A percentile compares a stretch with the other conserved stretches of the same genome.
Evolutionary conservation across 2,797 vertebrate species (phyloP).

Genomic region (Chiroxiphia lanceolata): DNA sequence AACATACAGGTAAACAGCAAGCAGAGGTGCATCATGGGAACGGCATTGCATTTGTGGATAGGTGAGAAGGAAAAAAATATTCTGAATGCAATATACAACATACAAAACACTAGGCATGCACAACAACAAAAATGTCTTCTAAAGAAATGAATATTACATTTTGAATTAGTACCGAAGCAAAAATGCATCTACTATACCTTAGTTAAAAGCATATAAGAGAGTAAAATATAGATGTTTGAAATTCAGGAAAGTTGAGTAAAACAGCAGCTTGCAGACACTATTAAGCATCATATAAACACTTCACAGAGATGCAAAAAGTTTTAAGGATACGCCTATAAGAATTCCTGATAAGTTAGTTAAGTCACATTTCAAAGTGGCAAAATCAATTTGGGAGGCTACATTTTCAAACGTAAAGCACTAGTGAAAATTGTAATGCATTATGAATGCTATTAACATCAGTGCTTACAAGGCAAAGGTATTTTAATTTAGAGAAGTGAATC

Average conservation of each 20-base stretch:
- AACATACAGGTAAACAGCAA: slow-evolving; percentile 99
- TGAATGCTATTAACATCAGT: not conserved
- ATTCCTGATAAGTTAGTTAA: slow-evolving; percentile 80
- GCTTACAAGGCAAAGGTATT: not conserved
- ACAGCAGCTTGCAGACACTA: slow-evolving; percentile 84
- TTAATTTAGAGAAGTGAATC: not conserved
- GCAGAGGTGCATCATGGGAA: slow-evolving; percentile 99
- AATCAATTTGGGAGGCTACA: not conserved
- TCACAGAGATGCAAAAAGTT: slow-evolving; percentile 77
- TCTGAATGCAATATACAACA: slow-evolving; percentile 99
- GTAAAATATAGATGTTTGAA: slow-evolving; percentile 88
- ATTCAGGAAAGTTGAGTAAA: slow-evolving; percentile 86
- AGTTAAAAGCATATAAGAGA: slow-evolving; percentile 89
- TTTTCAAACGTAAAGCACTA: slow-evolving; percentile 18
- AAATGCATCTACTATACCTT: slow-evolving; percentile 90
- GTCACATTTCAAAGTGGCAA: not conserved
- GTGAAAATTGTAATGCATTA: not conserved
- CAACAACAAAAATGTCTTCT: slow-evolving; percentile 95
- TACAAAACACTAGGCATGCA: slow-evolving; percentile 98
- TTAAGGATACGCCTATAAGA: slow-evolving; percentile 67
- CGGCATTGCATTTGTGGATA: slow-evolving; percentile 99
- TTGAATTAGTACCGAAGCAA: slow-evolving; percentile 91
- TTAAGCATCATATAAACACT: slow-evolving; percentile 81
- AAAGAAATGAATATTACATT: slow-evolving; percentile 90
- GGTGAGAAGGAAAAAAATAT: slow-evolving; percentile 99